Evolutionary conservation across 2,113 vertebrate genomes (phyloP).

Genomic region (Ictidomys tridecemlineatus): DNA sequence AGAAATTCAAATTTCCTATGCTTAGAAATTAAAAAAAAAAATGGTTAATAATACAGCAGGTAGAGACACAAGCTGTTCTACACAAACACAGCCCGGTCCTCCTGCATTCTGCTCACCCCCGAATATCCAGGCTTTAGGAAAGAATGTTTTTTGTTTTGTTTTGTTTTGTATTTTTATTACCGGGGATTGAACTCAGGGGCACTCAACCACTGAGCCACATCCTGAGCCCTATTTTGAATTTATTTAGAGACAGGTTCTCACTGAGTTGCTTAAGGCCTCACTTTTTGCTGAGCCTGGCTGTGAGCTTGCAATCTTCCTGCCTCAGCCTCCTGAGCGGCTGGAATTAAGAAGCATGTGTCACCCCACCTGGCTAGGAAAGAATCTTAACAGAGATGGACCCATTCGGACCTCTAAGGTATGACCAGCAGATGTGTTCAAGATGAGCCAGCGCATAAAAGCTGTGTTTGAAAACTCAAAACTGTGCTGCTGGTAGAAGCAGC

Average conservation of each 20-base stretch:
- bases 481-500: neutral
- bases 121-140: neutral
- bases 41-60: too few species aligned
- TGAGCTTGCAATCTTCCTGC: too few species aligned
- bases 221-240: too few species aligned
- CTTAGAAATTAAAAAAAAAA: neutral
- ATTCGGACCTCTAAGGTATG: neutral
- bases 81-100: accelerated
- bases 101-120: neutral
- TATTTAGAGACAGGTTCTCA: too few species aligned
- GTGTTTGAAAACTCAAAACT: neutral
- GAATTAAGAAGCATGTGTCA: too few species aligned
- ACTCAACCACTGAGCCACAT: too few species aligned
- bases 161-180: too few species aligned
- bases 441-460: neutral
- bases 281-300: too few species aligned
- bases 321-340: too few species aligned
- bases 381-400: neutral
- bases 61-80: neutral
- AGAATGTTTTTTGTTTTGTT: neutral
- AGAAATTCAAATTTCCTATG: neutral
- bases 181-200: too few species aligned
- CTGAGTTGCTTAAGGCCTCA: too few species aligned
- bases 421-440: neutral
- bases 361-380: neutral